phyloP scores from a whole-genome alignment of 2,113 vertebrate species.

The Acanthochromis polyacanthus region DNA sequence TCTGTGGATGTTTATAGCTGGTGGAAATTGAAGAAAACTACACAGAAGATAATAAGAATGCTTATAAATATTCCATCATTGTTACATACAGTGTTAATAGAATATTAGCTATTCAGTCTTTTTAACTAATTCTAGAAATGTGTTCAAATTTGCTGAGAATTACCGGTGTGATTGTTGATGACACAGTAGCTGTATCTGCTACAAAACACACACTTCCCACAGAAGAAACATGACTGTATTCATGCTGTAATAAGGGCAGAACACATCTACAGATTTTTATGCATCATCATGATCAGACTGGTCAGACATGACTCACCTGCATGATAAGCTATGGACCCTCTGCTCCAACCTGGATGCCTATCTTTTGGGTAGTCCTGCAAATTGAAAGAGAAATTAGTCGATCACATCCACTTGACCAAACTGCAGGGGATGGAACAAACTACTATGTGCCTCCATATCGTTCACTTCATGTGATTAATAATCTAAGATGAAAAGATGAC shows the following conservation, averaged over 20 bases:
- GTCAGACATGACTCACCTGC: conserved; percentile 85
- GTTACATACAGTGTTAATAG: no score
- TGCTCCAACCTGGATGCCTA: conserved; percentile 94
- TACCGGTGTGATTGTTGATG: background rate
- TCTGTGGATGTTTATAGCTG: no score
- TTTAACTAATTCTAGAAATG: no score
- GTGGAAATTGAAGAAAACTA: no score
- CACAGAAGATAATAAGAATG: no score
- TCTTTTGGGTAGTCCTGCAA: conserved; percentile 94
- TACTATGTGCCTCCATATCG: background rate
- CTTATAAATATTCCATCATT: no score
- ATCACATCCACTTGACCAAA: background rate
- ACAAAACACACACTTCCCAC: no score
- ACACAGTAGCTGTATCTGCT: background rate
- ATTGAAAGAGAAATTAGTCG: conserved; percentile 21
- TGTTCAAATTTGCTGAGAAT: no score
- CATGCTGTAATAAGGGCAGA: background rate
- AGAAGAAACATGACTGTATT: no score
- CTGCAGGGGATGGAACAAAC: background rate
- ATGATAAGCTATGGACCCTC: conserved; percentile 95
- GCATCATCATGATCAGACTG: background rate
- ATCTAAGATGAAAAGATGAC: no score
- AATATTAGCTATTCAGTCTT: no score
- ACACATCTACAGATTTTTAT: background rate
- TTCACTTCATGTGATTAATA: background rate